A percentile compares a stretch with the other conserved stretches of the same genome.
Evolutionary conservation across 2,888 invertebrate species (phyloP).

Genomic region (Pseudeuparius sepicola): DNA sequence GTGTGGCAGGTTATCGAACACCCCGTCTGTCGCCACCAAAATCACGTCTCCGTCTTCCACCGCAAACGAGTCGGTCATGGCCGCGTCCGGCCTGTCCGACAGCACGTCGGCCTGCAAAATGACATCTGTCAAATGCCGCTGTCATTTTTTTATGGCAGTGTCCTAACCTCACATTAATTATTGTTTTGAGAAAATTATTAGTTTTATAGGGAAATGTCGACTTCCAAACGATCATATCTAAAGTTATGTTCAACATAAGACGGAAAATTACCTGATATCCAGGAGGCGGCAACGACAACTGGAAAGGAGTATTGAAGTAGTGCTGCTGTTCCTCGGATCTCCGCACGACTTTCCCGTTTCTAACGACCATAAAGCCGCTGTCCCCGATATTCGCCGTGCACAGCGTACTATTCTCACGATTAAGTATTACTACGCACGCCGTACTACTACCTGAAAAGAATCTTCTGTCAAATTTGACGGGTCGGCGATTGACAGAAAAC

Average conservation of each 20-base stretch:
- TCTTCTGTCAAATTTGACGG: too few species aligned
- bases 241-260: too few species aligned
- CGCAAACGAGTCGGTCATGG: slow-evolving; percentile 77
- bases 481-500: too few species aligned
- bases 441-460: slow-evolving; percentile 91
- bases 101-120: slow-evolving; percentile 66
- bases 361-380: slow-evolving; percentile 91
- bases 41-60: slow-evolving; percentile 92
- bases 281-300: slow-evolving; percentile 88
- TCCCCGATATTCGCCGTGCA: slow-evolving; percentile 98
- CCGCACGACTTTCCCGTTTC: slow-evolving; percentile 78
- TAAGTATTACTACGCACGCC: slow-evolving; percentile 90
- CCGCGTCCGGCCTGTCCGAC: slow-evolving; percentile 89
- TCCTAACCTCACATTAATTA: too few species aligned
- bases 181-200: too few species aligned
- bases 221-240: too few species aligned
- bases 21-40: slow-evolving; percentile 92
- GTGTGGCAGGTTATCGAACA: slow-evolving; percentile 96
- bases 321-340: slow-evolving; percentile 96
- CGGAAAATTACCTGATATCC: too few species aligned
- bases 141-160: too few species aligned
- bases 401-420: slow-evolving; percentile 79
- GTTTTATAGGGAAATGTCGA: too few species aligned
- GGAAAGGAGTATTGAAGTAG: slow-evolving; percentile 98
- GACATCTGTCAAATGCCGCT: too few species aligned